phyloP scores from a whole-genome alignment of 1,140 invertebrate species.

The Drosophila asahinai region DNA sequence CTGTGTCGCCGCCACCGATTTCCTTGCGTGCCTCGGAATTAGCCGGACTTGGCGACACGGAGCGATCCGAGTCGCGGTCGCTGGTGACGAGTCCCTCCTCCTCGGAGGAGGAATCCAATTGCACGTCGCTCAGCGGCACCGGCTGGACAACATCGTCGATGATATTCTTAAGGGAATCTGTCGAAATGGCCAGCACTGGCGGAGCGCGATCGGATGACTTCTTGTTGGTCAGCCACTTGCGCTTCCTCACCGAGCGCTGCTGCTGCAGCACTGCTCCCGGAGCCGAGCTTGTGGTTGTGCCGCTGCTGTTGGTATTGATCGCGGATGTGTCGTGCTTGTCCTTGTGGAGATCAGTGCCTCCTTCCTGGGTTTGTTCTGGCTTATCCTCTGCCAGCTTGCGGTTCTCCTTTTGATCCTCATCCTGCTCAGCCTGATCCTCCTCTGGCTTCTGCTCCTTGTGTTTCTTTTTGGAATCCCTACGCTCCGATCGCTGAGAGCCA shows the following conservation, averaged over 20 bases:
- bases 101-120: constrained; percentile 80
- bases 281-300: constrained; percentile 1
- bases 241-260: constrained; percentile 72
- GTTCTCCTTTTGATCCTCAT: constrained; percentile 68
- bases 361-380: constrained; percentile 1
- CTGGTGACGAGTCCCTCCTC: constrained; percentile 83
- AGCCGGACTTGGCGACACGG: constrained; percentile 86
- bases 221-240: constrained; percentile 79
- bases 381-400: constrained; percentile 38
- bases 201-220: constrained; percentile 79
- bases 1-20: not conserved
- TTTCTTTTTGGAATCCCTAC: constrained; percentile 45
- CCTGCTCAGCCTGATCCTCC: not conserved
- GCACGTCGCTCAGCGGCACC: constrained; percentile 81
- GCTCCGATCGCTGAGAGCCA: constrained; percentile 33
- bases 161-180: constrained; percentile 87
- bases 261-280: constrained; percentile 17
- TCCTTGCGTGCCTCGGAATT: constrained; percentile 18
- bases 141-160: constrained; percentile 87
- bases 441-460: constrained; percentile 16
- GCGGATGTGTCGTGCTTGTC: constrained; percentile 47
- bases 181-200: constrained; percentile 87
- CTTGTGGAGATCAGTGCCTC: constrained; percentile 19
- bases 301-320: constrained; percentile 9
- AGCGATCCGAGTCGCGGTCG: constrained; percentile 87